These are phyloP conservation scores for Gymnothorax javanicus DNA, from an alignment of 2,797 vertebrate species.

Conservation along the genomic window DNA sequence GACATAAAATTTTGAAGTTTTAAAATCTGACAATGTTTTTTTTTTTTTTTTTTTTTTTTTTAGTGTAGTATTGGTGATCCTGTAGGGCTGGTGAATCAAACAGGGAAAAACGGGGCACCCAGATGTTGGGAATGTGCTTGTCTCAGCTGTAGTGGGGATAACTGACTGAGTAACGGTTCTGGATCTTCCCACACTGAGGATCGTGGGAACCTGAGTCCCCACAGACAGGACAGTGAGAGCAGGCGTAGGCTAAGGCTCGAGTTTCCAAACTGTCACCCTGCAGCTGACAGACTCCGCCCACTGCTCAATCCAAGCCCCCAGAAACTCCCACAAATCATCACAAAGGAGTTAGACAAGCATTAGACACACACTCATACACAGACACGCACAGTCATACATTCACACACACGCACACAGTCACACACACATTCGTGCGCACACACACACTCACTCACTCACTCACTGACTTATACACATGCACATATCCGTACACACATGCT, in stretches of 20 bases:
- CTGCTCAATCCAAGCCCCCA: constrained; percentile 15
- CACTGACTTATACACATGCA: background rate
- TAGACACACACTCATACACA: constrained; percentile 32
- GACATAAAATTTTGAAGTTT: too few species aligned
- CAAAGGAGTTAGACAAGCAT: constrained; percentile 53
- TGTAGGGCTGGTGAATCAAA: background rate
- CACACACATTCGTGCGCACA: constrained; percentile 64
- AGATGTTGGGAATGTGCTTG: background rate
- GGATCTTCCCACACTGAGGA: constrained; percentile 62
- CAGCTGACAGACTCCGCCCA: constrained; percentile 45
- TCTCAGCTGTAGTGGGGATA: background rate
- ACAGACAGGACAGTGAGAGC: constrained; percentile 67
- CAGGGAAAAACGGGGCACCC: background rate
- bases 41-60: too few species aligned
- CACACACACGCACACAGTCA: constrained; percentile 35
- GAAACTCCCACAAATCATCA: constrained; percentile 57
- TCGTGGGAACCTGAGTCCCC: constrained; percentile 71
- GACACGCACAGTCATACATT: constrained; percentile 25
- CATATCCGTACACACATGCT: background rate
- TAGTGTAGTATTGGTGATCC: too few species aligned
- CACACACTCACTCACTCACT: constrained; percentile 40
- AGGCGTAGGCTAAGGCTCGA: constrained; percentile 72
- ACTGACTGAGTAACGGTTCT: background rate
- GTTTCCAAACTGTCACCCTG: constrained; percentile 73
- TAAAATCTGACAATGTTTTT: too few species aligned